Evolutionary conservation across 1,140 invertebrate genomes (phyloP), one percentile per base, ranked within the genome.

Genomic region (Drosophila sp.): DNA sequence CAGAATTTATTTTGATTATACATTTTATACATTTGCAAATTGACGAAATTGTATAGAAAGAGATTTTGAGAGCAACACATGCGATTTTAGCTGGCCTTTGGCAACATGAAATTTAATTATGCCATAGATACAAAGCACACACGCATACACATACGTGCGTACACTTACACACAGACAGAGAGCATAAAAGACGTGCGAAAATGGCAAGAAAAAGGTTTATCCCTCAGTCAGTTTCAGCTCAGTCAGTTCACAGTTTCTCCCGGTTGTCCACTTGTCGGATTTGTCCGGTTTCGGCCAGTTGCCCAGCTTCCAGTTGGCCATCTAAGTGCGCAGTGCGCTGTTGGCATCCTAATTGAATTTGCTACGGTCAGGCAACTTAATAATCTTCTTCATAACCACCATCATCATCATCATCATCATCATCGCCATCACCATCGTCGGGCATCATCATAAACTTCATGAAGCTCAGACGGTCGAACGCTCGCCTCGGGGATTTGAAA

Each of bases 81-180:
- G 70, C 54, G 38, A 40, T 69, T 54, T 61, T 43, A 38, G 25
- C 72, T 54, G 57, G 38, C 81, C 69, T 29, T 32, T 43, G 65
- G 81, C 70, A 40, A 82, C 75, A 89, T 82, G 50, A 87, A 86
- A 86, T 87, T 86, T 82, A 86, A 86, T 87, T 86, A 87, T 89
- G 71, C 83, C 67, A 87, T 82, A 76, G 78, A 78, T 70, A 76
- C 67, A 64, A 66, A 80, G n/a, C n/a, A n/a, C 43, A 69, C 72
- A 61, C 41, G 63, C 25, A 13, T 48, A 36, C 43, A 16, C 57
- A 45, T 40, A 16, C 57, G 40, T 38, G 40, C 54, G 53, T 18
- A 38, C 32, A 43, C 13, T 61, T 8, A 13, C 29, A 45, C 29
- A 45, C 3, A 53, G 2, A 36, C 6, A 18, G 29, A 36, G 14